Conservation (phyloP, 2,888 invertebrate species). For the Automeris io region DNA sequence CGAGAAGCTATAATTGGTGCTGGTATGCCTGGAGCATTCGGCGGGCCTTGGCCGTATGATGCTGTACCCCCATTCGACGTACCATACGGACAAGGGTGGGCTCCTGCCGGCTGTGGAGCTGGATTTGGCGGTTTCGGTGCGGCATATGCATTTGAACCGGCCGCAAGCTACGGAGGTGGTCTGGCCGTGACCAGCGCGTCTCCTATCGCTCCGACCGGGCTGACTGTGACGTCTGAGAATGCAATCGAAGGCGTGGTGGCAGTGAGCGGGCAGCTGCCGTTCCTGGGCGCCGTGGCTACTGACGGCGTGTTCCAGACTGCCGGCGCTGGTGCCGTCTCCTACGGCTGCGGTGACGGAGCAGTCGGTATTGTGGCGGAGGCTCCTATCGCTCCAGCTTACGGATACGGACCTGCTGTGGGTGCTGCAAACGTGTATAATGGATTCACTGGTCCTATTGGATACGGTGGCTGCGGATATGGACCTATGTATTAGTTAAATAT, state of each 20-base stretch:
- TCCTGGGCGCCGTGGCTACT: too few relatives aligned
- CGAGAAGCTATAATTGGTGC: constrained; percentile 5
- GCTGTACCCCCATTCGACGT: constrained; percentile 5
- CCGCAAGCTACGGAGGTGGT: constrained; percentile 20
- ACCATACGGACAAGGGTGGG: constrained; percentile 2
- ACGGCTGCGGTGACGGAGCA: constrained; percentile 25
- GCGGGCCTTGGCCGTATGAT: constrained; percentile 5
- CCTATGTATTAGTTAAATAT: background rate
- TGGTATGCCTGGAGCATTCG: constrained; percentile 4
- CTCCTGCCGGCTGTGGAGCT: background rate
- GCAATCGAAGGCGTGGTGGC: constrained; percentile 30
- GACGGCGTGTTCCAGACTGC: constrained; percentile 26
- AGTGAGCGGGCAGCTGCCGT: constrained; percentile 32
- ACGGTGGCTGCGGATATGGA: constrained; percentile 1
- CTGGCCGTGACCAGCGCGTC: constrained; percentile 22
- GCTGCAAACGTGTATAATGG: background rate
- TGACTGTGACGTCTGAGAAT: constrained; percentile 38
- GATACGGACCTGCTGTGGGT: constrained; percentile 3
- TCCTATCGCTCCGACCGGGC: constrained; percentile 29
- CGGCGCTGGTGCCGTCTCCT: constrained; percentile 29
- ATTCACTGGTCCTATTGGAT: background rate
- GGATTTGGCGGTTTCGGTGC: background rate
- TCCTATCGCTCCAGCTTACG: constrained; percentile 10
- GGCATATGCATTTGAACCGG: background rate
- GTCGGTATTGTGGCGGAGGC: constrained; percentile 16